Evolutionary conservation across 92 coral and sea anemone species (phyloP), one percentile per base, ranked within the genome.

Genomic region (Nematostella vectensis): DNA sequence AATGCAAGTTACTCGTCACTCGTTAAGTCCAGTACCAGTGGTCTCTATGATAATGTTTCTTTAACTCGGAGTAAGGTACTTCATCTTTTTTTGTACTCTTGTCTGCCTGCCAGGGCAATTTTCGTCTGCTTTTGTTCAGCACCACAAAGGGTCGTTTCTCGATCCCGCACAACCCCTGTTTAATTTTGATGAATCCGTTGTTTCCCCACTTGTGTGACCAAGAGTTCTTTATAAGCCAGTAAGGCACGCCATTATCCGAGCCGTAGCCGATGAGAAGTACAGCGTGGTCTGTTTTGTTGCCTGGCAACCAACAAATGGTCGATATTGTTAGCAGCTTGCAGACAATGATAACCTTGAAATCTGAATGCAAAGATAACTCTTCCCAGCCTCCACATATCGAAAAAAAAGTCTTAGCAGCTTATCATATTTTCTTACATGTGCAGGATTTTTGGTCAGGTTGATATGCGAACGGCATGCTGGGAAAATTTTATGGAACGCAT

Each of bases 161-260:
- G 1, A 88, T 73, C 4, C 96, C 96, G 61, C 96, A 88, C n/a
- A 75, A 75, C 19, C 87, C 93, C 31, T 83, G 82, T 20, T 60
- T 76, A 51, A 88, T 83, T 55, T 88, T 88, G 8, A 88, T 76
- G 50, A 79, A 88, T 3, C 96, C 96, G 50, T 63, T 63, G 31
- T 88, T 69, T 23, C 96, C 96, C 96, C 96, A 88, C 45, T 66
- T 72, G 25, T 77, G 58, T 1, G 96, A 88, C 96, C 96, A 88
- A 9, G 96, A 88, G 66, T 88, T 88, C 66, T 88, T 88, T 25
- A 88, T 68, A 1, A 88, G 60, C 96, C 96, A 88, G 62, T 88
- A 88, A 25, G 80, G 87, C 17, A 83, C 67, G 9, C 88, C 94
- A 29, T 73, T 67, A 51, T 88, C 82, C 16, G 54, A 37, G 37